Percentiles rank a stretch among this genome's conserved stretches.
Conservation (phyloP, 2,113 vertebrate genomes). For the Shinisaurus crocodilurus region DNA sequence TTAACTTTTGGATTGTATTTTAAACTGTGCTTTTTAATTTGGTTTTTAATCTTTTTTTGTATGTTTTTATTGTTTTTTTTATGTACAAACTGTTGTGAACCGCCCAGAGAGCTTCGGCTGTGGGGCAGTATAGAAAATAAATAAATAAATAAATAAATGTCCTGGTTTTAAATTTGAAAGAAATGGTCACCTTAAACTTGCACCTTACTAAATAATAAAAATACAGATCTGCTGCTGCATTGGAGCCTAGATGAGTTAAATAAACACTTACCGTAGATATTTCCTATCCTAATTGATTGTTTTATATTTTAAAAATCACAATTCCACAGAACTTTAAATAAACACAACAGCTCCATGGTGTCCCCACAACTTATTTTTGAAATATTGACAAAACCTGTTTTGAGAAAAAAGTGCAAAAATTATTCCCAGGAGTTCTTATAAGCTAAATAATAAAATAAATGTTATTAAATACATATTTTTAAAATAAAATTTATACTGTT, state of each 20-base stretch:
- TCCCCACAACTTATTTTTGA: neutral
- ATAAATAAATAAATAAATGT: too few species aligned
- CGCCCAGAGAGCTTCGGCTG: too few species aligned
- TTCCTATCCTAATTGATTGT: too few species aligned
- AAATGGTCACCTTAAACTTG: too few species aligned
- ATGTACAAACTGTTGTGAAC: too few species aligned
- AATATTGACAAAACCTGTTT: neutral
- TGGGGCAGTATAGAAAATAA: too few species aligned
- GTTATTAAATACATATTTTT: neutral
- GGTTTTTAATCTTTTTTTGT: too few species aligned
- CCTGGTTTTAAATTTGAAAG: too few species aligned
- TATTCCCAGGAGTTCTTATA: neutral
- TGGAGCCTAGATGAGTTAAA: neutral
- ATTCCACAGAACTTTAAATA: neutral
- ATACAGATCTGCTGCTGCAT: neutral
- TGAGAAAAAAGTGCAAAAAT: neutral
- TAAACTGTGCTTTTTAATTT: too few species aligned
- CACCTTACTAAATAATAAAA: neutral
- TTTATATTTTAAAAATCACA: neutral
- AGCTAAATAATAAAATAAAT: neutral
- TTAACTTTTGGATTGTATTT: too few species aligned
- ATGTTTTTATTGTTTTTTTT: too few species aligned
- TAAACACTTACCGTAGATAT: neutral
- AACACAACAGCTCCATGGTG: neutral
- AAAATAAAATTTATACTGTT: too few species aligned